phyloP scores from a whole-genome alignment of 1,140 invertebrate species.

The Drosophila trapezifrons region DNA sequence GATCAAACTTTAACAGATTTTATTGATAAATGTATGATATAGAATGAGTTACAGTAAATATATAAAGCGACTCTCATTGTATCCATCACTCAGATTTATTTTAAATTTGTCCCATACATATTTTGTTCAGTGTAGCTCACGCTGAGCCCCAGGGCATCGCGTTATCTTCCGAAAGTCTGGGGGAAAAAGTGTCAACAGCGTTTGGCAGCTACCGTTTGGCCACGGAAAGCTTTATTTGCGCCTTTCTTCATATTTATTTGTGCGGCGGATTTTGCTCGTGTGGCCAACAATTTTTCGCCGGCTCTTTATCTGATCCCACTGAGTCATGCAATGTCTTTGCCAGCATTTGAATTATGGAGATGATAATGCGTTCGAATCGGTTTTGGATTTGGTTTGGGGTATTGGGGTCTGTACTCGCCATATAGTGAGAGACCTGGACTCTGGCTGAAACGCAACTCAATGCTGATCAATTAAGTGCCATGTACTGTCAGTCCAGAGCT shows the following conservation, averaged over 20 bases:
- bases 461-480: slow-evolving; percentile 72
- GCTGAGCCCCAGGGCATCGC: slow-evolving; percentile 42
- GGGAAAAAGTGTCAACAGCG: slow-evolving; percentile 73
- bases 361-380: slow-evolving; percentile 77
- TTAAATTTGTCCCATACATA: too few relatives aligned
- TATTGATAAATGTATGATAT: too few relatives aligned
- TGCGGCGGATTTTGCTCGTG: slow-evolving; percentile 41
- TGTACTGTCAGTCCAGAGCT: slow-evolving; percentile 51
- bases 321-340: slow-evolving; percentile 77
- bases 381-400: slow-evolving; percentile 37
- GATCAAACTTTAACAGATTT: too few relatives aligned
- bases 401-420: slow-evolving; percentile 22
- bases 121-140: slow-evolving; percentile 29
- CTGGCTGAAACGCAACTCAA: slow-evolving; percentile 46
- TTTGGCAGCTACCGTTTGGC: slow-evolving; percentile 65
- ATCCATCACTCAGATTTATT: too few relatives aligned
- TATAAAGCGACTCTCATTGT: too few relatives aligned
- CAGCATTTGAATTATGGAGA: slow-evolving; percentile 80
- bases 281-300: slow-evolving; percentile 67
- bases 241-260: slow-evolving; percentile 75
- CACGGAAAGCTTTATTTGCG: slow-evolving; percentile 51
- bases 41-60: too few relatives aligned
- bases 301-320: slow-evolving; percentile 71
- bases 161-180: slow-evolving; percentile 39
- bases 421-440: neutral